phyloP scores from a whole-genome alignment of 2,888 invertebrate genomes.

The Eledone cirrhosa region DNA sequence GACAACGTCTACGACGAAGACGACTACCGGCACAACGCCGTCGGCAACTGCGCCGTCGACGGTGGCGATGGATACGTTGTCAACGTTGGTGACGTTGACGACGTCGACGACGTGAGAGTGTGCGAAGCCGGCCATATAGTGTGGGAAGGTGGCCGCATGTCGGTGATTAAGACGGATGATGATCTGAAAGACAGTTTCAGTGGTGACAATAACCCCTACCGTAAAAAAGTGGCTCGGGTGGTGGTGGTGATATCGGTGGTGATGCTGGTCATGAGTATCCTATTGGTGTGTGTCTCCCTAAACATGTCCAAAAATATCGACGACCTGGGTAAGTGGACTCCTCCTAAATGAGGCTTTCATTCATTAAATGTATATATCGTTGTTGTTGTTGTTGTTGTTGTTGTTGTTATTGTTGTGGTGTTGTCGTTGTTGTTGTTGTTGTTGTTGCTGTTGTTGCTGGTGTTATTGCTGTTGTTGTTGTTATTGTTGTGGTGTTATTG shows the following conservation, averaged over 20 bases:
- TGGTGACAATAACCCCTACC: constrained; percentile 18
- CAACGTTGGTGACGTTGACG: background rate
- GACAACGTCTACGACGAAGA: constrained; percentile 35
- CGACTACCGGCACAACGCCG: constrained; percentile 31
- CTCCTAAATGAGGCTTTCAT: background rate
- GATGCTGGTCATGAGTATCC: constrained; percentile 85
- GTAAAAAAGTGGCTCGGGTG: constrained; percentile 71
- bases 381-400: background rate
- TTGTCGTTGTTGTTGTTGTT: no score
- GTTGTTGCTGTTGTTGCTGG: no score
- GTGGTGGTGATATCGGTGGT: constrained; percentile 90
- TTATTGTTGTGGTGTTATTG: no score
- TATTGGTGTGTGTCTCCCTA: constrained; percentile 89
- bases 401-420: background rate
- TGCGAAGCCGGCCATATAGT: background rate
- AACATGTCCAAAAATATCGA: constrained; percentile 95
- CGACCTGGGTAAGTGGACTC: constrained; percentile 81
- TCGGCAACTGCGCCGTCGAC: constrained; percentile 31
- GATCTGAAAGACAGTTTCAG: constrained; percentile 13
- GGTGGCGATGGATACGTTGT: constrained; percentile 33
- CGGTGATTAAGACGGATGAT: constrained; percentile 22
- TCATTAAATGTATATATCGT: background rate
- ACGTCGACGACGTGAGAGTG: background rate
- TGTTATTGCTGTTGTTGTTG: no score
- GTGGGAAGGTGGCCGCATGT: constrained; percentile 5